Conservation (phyloP, 2,797 vertebrate genomes). For the Streptopelia turtur region DNA sequence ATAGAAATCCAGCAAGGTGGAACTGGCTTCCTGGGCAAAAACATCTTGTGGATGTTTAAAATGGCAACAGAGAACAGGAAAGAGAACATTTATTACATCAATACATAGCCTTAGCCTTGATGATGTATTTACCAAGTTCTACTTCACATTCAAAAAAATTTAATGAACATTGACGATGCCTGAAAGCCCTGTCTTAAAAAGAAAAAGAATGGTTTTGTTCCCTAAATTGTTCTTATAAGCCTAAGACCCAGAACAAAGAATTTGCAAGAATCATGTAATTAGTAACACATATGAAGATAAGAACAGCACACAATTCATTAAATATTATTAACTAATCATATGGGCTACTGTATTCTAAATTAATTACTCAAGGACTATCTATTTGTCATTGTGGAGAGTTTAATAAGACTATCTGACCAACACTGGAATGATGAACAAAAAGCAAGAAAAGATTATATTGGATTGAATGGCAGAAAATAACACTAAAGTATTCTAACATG, state of each 20-base stretch:
- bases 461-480: not conserved
- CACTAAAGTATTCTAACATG: not conserved
- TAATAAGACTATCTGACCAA: not conserved
- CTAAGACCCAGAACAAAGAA: not conserved
- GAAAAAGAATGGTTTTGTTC: slow-evolving; percentile 10
- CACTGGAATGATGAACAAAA: not conserved
- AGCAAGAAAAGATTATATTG: not conserved
- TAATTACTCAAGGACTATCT: slow-evolving; percentile 7
- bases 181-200: not conserved
- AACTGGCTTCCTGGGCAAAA: not conserved
- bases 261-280: not conserved
- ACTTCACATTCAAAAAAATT: not conserved
- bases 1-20: not conserved
- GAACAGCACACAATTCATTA: not conserved
- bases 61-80: not conserved
- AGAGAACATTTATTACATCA: not conserved
- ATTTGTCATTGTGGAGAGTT: not conserved
- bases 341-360: not conserved
- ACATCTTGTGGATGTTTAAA: not conserved
- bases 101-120: not conserved
- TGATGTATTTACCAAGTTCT: not conserved
- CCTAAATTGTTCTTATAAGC: not conserved
- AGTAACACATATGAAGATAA: not conserved
- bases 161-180: not conserved
- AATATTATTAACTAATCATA: slow-evolving; percentile 31